Evolutionary conservation across 1,140 invertebrate genomes (phyloP).

Genomic region (Pseudomyrmex flavicornis): DNA sequence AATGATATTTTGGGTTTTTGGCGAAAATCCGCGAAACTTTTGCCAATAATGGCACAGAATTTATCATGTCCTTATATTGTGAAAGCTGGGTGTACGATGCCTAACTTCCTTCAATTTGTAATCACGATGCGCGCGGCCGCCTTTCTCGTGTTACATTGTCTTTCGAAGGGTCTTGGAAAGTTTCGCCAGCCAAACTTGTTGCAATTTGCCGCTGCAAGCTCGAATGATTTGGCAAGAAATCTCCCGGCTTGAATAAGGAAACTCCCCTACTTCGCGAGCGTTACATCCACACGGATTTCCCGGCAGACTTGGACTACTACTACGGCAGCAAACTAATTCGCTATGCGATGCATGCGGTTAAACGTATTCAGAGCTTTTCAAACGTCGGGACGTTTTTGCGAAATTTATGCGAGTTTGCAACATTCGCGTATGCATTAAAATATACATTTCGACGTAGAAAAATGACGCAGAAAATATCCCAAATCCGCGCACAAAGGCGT

Average conservation of each 20-base stretch:
- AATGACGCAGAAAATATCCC: not conserved
- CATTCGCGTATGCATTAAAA: not conserved
- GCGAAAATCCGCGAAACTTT: conserved; percentile 19
- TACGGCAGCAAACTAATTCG: conserved; percentile 20
- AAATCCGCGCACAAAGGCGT: not conserved
- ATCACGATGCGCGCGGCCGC: not conserved
- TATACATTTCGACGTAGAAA: conserved; percentile 18
- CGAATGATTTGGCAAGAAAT: conserved; percentile 41
- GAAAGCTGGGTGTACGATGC: not conserved
- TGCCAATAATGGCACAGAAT: conserved; percentile 3
- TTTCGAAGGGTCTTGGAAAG: conserved; percentile 19
- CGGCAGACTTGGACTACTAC: not conserved
- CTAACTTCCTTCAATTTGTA: conserved; percentile 24
- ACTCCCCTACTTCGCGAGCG: not conserved
- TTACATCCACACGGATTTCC: conserved; percentile 21
- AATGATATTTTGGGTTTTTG: not conserved
- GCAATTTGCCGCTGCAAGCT: conserved; percentile 18
- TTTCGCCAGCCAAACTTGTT: conserved; percentile 38
- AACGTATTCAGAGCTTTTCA: not conserved
- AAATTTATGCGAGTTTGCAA: not conserved
- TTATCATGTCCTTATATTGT: not conserved
- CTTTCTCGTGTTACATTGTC: conserved; percentile 26
- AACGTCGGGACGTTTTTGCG: not conserved
- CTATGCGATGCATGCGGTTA: not conserved
- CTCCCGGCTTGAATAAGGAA: not conserved